phyloP scores from a whole-genome alignment of 1,140 invertebrate genomes.

The Bombus impatiens region DNA sequence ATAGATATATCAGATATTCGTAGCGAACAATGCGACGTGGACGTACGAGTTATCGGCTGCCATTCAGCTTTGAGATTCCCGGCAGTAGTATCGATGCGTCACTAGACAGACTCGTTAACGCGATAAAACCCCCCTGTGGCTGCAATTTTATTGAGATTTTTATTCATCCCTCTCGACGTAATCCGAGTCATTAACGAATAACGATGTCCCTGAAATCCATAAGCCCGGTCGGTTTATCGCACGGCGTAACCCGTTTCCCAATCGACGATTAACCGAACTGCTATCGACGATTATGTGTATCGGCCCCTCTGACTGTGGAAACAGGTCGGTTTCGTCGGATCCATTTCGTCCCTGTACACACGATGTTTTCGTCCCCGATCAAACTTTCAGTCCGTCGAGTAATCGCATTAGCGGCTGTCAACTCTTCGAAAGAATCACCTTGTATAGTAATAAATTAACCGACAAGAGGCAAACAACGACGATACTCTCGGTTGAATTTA shows the following conservation, averaged over 20 bases:
- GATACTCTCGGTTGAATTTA: background rate
- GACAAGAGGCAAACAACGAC: background rate
- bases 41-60: conserved; percentile 53
- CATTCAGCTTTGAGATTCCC: conserved; percentile 13
- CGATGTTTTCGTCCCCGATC: background rate
- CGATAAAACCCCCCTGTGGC: background rate
- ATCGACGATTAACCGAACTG: conserved; percentile 55
- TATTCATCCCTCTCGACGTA: conserved; percentile 10
- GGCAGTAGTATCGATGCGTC: background rate
- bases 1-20: conserved; percentile 47
- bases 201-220: conserved; percentile 50
- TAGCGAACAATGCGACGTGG: conserved; percentile 26
- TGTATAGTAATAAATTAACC: background rate
- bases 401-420: conserved; percentile 44
- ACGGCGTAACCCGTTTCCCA: conserved; percentile 10
- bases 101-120: conserved; percentile 31
- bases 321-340: background rate
- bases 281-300: conserved; percentile 12
- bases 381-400: background rate
- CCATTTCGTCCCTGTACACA: background rate
- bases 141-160: conserved; percentile 51
- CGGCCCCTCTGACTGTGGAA: background rate
- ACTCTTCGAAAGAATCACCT: conserved; percentile 23
- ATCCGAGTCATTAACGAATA: conserved; percentile 51
- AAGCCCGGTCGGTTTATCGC: conserved; percentile 48